Percentiles rank a stretch among this genome's conserved stretches.
Conservation (phyloP, 1,140 invertebrate genomes). For the Eriosoma lanigerum region DNA sequence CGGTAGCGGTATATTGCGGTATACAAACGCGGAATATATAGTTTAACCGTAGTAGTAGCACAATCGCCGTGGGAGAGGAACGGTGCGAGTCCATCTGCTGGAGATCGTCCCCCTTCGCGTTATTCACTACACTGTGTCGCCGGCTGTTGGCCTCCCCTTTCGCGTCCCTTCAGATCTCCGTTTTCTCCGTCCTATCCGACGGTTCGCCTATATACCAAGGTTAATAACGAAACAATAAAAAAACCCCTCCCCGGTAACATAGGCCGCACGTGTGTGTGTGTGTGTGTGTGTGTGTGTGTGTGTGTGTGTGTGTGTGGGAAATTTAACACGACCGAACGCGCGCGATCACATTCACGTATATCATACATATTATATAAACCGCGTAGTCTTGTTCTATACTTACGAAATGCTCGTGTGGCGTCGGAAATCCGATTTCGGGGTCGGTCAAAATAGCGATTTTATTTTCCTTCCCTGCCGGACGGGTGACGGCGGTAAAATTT, state of each 20-base stretch:
- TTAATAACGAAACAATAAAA: conserved; percentile 50
- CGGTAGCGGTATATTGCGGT: background rate
- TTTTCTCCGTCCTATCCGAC: background rate
- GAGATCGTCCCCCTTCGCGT: background rate
- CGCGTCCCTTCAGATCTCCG: background rate
- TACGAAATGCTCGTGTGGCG: background rate
- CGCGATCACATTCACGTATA: too few species aligned
- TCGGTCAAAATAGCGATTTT: background rate
- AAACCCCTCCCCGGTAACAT: background rate
- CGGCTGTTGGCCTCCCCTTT: conserved; percentile 6
- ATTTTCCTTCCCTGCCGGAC: too few species aligned
- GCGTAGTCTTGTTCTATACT: background rate
- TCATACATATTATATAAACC: too few species aligned
- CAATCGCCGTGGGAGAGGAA: background rate
- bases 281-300: background rate
- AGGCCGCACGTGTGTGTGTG: background rate
- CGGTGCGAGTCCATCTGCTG: conserved; percentile 28
- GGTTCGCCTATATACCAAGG: background rate
- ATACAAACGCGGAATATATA: background rate
- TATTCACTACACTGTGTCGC: background rate
- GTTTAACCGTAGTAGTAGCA: background rate
- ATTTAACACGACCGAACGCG: conserved; percentile 12
- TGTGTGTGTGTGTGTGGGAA: background rate
- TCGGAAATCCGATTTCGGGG: conserved; percentile 33
- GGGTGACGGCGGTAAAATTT: too few species aligned